These are phyloP conservation scores for Zaprionus davidi DNA, from an alignment of 1,140 invertebrate genomes.

Conservation along the genomic window DNA sequence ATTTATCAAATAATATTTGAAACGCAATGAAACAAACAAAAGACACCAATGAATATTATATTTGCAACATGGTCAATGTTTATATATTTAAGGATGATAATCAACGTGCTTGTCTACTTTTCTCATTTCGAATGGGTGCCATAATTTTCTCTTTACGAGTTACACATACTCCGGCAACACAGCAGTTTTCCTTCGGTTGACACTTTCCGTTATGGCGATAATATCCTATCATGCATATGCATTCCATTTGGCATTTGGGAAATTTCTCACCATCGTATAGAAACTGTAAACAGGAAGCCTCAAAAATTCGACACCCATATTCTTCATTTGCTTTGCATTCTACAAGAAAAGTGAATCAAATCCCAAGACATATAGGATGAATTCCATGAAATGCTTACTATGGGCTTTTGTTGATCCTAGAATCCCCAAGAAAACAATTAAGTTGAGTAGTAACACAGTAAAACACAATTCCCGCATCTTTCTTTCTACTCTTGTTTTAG, in stretches of 20 bases:
- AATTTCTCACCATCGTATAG: constrained; percentile 20
- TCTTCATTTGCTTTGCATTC: constrained; percentile 7
- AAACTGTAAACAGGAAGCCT: constrained; percentile 23
- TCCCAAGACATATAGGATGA: not conserved
- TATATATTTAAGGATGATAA: no score
- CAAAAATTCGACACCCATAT: constrained; percentile 18
- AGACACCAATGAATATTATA: not conserved
- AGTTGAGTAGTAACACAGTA: not conserved
- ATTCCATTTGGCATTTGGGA: not conserved
- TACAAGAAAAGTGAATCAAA: not conserved
- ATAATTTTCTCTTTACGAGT: constrained; percentile 13
- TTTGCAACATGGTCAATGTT: not conserved
- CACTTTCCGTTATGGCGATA: constrained; percentile 21
- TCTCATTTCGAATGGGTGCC: not conserved
- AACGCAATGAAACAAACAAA: not conserved
- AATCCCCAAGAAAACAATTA: constrained; percentile 4
- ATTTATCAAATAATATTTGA: not conserved
- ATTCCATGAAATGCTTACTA: not conserved
- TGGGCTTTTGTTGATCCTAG: not conserved
- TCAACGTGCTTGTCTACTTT: no score
- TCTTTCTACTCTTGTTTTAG: not conserved
- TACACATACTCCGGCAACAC: not conserved
- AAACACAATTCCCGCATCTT: not conserved
- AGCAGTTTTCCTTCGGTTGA: constrained; percentile 8
- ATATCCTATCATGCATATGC: constrained; percentile 26